These are phyloP conservation scores for Acheta domesticus DNA, from an alignment of 2,888 invertebrate genomes.

Conservation along the genomic window DNA sequence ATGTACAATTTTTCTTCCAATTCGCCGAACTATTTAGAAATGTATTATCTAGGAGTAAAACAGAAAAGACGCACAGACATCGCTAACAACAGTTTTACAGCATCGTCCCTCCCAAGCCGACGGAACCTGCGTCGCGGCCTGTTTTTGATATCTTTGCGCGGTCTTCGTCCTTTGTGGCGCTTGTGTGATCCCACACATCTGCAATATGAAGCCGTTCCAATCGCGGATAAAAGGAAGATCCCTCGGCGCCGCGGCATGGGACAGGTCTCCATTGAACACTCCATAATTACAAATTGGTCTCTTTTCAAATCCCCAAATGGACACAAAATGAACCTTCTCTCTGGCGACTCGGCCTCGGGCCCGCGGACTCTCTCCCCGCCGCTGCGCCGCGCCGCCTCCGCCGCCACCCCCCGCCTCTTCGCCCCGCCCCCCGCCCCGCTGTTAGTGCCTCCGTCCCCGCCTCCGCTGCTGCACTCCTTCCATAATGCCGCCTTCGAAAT, in stretches of 20 bases:
- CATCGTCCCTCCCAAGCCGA: too few relatives aligned
- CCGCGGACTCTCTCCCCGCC: neutral
- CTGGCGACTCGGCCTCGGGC: neutral
- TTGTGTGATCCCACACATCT: neutral
- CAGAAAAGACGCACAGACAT: too few relatives aligned
- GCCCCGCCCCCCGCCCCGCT: too few relatives aligned
- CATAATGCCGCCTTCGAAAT: too few relatives aligned
- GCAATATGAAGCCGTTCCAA: constrained; percentile 25
- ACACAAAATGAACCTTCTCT: constrained; percentile 37
- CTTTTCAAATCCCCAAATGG: constrained; percentile 39
- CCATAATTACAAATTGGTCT: constrained; percentile 39
- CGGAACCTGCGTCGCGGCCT: too few relatives aligned
- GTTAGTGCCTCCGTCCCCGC: too few relatives aligned
- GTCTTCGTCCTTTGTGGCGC: too few relatives aligned
- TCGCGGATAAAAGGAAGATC: constrained; percentile 20
- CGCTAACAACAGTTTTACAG: too few relatives aligned
- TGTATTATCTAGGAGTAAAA: neutral
- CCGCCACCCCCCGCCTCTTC: too few relatives aligned
- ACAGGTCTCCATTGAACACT: constrained; percentile 34
- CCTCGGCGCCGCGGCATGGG: neutral
- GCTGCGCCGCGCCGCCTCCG: too few relatives aligned
- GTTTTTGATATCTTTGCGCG: too few relatives aligned
- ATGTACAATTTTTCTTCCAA: neutral
- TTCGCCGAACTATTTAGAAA: neutral
- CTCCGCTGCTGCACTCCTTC: too few relatives aligned